These are phyloP conservation scores for Pelecanus crispus DNA, from an alignment of 2,113 vertebrate genomes.

Conservation along the genomic window DNA sequence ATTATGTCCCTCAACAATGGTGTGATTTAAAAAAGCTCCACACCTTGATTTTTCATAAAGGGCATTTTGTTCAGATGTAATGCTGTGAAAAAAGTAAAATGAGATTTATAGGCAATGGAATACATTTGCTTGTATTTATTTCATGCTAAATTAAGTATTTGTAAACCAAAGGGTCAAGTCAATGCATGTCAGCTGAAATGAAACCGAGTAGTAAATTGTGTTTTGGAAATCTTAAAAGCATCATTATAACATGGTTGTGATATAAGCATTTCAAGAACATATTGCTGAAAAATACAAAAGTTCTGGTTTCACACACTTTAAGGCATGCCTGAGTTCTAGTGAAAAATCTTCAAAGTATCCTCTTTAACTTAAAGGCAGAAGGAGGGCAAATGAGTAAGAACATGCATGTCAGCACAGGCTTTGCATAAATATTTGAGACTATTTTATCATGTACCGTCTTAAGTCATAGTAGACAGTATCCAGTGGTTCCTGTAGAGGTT, in stretches of 20 bases:
- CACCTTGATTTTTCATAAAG: neutral
- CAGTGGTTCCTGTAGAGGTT: neutral
- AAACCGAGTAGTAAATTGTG: neutral
- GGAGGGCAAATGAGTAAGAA: neutral
- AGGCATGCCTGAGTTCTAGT: neutral
- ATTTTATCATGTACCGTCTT: neutral
- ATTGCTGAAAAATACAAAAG: neutral
- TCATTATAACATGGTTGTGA: neutral
- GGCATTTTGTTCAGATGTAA: neutral
- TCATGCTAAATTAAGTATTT: conserved; percentile 15
- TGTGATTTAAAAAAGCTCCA: neutral
- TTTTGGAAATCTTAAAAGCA: neutral
- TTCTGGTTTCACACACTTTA: neutral
- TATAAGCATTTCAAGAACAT: neutral
- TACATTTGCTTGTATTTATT: neutral
- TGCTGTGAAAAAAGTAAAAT: neutral
- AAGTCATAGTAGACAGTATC: neutral
- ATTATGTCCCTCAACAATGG: neutral
- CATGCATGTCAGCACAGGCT: conserved; percentile 6
- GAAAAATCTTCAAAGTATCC: neutral
- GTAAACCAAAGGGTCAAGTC: neutral
- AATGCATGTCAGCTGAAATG: neutral
- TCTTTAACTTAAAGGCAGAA: neutral
- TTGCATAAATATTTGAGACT: neutral
- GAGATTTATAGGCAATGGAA: neutral